phyloP scores from a whole-genome alignment of 2,797 vertebrate genomes.

The Cetoscarus ocellatus region DNA sequence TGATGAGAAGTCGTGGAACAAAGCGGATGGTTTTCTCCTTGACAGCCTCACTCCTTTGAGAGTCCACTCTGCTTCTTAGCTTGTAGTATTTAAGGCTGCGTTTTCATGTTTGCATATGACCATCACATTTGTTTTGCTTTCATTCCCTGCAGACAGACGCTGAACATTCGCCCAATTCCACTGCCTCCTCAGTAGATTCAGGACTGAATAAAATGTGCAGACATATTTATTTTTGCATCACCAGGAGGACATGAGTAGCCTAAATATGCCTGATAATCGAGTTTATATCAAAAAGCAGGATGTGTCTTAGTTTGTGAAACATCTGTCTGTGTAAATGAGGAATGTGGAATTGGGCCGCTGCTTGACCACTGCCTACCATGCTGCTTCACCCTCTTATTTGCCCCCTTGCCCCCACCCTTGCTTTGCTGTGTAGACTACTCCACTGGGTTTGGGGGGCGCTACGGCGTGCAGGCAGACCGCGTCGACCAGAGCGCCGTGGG shows the following conservation, averaged over 20 bases:
- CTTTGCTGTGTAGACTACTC: conserved; percentile 88
- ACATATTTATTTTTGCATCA: no score
- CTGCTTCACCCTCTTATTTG: conserved; percentile 62
- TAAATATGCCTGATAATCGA: no score
- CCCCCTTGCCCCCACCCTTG: conserved; percentile 39
- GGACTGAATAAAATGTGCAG: no score
- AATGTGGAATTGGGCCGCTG: conserved; percentile 41
- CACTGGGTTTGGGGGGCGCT: conserved; percentile 94
- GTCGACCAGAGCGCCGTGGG: conserved; percentile 93
- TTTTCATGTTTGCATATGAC: conserved; percentile 3
- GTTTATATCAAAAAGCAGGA: no score
- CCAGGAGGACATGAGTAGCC: no score
- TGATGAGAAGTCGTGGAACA: no score
- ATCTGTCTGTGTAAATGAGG: neutral
- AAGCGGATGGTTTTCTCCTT: no score
- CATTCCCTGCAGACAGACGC: neutral
- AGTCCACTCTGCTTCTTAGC: conserved; percentile 7
- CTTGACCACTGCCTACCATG: conserved; percentile 12
- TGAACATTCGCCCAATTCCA: conserved; percentile 43
- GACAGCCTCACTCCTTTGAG: neutral
- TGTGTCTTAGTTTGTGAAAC: no score
- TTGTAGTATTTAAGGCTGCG: conserved; percentile 14
- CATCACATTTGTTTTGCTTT: conserved; percentile 25
- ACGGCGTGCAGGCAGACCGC: conserved; percentile 87
- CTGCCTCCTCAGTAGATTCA: neutral